Evolutionary conservation across 2,888 invertebrate genomes (phyloP), one percentile per base, ranked within the genome.

Genomic region (Drosophila birchii): DNA sequence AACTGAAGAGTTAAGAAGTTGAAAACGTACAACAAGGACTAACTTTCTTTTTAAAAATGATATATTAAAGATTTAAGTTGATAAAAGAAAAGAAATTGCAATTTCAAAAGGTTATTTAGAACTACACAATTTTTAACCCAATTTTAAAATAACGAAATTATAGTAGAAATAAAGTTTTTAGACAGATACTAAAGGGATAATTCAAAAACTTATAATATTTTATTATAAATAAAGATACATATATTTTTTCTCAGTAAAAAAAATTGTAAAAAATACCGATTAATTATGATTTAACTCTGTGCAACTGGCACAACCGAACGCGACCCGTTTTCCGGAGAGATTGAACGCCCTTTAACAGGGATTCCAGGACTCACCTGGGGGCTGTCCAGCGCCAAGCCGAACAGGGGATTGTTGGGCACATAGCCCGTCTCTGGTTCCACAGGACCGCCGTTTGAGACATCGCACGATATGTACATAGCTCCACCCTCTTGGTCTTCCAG

Each of bases 381-480:
- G 91, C 92, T 93, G 86, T 93, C 93, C 89, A 93, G 90, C 77
- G 92, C 92, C 90, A 93, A 83, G 78, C 93, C 93, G 84, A 93
- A 93, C 90, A 93, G 91, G 89, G 93, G 92, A 91, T 93, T 93
- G 83, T 93, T 93, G 84, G 93, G 93, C 80, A 93, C 92, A 86
- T 93, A 93, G 91, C 93, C 93, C 87, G 93, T 92, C 90, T 93
- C 93, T 82, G 92, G 91, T 90, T 93, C 93, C 92, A 92, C 91
- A 90, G 92, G 91, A 92, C 91, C 91, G 83, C 92, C 92, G 89
- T 92, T 92, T 90, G 93, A 91, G 91, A 92, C 93, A 91, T 92
- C 93, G 90, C 93, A 93, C 91, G 93, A 92, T 92, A 93, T 93
- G 91, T 93, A 93, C 93, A 93, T 93, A 91, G 93, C 93, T 93